Evolutionary conservation across 92 coral and sea anemone species (phyloP).

Genomic region (Phenganax stokvisi): DNA sequence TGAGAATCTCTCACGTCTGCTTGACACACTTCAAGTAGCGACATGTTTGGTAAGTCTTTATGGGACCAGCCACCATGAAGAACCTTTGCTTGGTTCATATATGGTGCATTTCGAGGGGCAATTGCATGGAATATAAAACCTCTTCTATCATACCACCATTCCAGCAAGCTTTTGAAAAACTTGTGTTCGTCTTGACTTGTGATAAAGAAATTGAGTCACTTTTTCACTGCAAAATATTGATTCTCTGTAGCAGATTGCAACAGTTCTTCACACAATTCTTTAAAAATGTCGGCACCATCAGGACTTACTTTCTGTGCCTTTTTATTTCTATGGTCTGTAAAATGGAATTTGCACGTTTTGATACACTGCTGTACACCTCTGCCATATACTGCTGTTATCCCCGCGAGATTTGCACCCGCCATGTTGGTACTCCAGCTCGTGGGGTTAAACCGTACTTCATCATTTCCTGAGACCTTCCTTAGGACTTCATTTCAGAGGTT

Average conservation of each 20-base stretch:
- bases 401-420: slow-evolving; percentile 62
- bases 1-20: slow-evolving; percentile 42
- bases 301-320: slow-evolving; percentile 26
- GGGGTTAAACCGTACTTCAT: slow-evolving; percentile 36
- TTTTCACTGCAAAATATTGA: slow-evolving; percentile 15
- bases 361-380: not conserved
- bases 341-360: slow-evolving; percentile 46
- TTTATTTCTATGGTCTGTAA: slow-evolving; percentile 43
- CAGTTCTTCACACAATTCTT: slow-evolving; percentile 33
- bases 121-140: slow-evolving; percentile 44
- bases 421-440: slow-evolving; percentile 61
- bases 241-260: slow-evolving; percentile 7
- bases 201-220: slow-evolving; percentile 27
- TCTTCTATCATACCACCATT: slow-evolving; percentile 41
- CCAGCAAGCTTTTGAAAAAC: slow-evolving; percentile 27
- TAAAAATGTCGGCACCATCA: slow-evolving; percentile 26
- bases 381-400: slow-evolving; percentile 44
- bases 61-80: slow-evolving; percentile 70
- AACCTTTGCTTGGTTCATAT: slow-evolving; percentile 61
- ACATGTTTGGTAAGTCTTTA: slow-evolving; percentile 31
- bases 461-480: not conserved
- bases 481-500: too few relatives aligned
- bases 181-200: not conserved
- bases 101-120: slow-evolving; percentile 45
- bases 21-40: slow-evolving; percentile 22